Evolutionary conservation across 2,888 invertebrate genomes (phyloP), one percentile per base, ranked within the genome.

Genomic region (Euzophera pinguis): DNA sequence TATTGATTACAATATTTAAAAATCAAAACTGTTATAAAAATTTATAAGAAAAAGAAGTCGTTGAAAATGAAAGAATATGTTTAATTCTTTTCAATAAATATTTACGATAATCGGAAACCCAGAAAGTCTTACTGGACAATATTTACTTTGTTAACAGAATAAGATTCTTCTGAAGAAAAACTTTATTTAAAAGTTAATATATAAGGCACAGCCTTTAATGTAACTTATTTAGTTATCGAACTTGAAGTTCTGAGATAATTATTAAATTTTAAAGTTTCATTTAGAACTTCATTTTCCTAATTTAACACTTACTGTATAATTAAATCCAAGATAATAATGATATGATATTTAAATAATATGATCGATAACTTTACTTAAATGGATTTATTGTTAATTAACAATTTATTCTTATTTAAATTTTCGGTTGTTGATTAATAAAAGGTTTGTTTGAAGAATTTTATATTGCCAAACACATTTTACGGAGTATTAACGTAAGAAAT

Each of bases 191-290:
- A 50, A 50, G 49, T 39, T 32, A 50, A 39, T 39, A 29, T 50
- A n/a, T n/a, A n/a, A n/a, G n/a, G n/a, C 6, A 50, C 8, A 9
- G 32, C 0, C 14, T 32, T 29, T 7, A 16, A 50, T 50, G 16
- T 29, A 50, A 50, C 39, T 50, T 50, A 50, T 50, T 50, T 50
- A 39, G 41, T 50, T 50, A 50, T 32, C 41, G 10, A 39, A 27
- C 27, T 38, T 16, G 2, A 16, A 50, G 29, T 41, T 39, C 39
- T 37, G n/a, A 29, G 29, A 29, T 14, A 17, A 50, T 39, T 29
- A 39, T 50, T 50, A 39, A 32, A 39, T 50, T 39, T 45, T 16
- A 50, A 50, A 50, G 29, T 16, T 50, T 39, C 13, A 50, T 50
- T 50, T 32, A 38, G 16, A 10, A 34, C n/a, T 34, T 34, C 3